phyloP scores from a whole-genome alignment of 2,113 vertebrate species.

The Cololabis saira region DNA sequence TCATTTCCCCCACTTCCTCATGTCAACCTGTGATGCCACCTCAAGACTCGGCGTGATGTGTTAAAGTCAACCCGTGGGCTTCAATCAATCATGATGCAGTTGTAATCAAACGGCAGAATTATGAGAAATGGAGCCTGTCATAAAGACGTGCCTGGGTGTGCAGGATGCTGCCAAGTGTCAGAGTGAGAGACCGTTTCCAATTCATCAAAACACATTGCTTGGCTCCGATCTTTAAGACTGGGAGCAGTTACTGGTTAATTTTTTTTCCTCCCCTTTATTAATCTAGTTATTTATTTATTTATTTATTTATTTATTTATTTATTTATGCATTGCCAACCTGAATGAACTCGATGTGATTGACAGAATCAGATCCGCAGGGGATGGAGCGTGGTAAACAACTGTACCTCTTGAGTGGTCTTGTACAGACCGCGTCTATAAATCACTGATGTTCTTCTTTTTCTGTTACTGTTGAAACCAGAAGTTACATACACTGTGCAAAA shows the following conservation, averaged over 20 bases:
- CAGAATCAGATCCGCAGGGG: slow-evolving; percentile 35
- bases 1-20: slow-evolving; percentile 27
- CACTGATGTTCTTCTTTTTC: slow-evolving; percentile 16
- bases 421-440: slow-evolving; percentile 60
- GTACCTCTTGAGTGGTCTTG: slow-evolving; percentile 38
- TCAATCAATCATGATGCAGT: slow-evolving; percentile 76
- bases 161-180: slow-evolving; percentile 62
- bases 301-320: not conserved
- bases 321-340: slow-evolving; percentile 1
- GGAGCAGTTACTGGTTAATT: slow-evolving; percentile 54
- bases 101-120: slow-evolving; percentile 77
- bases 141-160: slow-evolving; percentile 38
- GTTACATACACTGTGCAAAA: too few species aligned
- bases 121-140: slow-evolving; percentile 83
- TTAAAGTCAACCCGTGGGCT: slow-evolving; percentile 57
- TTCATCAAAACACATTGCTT: slow-evolving; percentile 51
- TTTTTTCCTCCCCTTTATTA: slow-evolving; percentile 47
- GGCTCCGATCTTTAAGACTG: slow-evolving; percentile 29
- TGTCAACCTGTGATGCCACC: slow-evolving; percentile 39
- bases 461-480: too few species aligned
- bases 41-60: slow-evolving; percentile 25
- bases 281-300: not conserved
- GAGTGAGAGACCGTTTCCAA: slow-evolving; percentile 55
- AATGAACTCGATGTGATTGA: slow-evolving; percentile 33
- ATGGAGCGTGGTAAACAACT: slow-evolving; percentile 47